phyloP scores from a whole-genome alignment of 2,888 invertebrate genomes.

The Brachynemurus nebulosus region DNA sequence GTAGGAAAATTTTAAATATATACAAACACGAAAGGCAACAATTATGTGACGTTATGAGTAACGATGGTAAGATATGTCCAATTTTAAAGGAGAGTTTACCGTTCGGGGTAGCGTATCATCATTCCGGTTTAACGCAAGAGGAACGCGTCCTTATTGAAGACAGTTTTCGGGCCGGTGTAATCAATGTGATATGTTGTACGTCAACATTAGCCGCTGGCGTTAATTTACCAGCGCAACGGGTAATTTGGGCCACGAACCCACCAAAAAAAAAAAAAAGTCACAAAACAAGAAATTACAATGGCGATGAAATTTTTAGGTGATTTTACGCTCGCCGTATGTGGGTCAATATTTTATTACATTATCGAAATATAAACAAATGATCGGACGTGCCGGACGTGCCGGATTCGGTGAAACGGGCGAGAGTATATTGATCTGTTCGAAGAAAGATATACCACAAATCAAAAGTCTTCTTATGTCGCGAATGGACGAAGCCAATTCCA shows the following conservation, averaged over 20 bases:
- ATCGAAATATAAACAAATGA: slow-evolving; percentile 89
- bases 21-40: slow-evolving; percentile 42
- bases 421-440: slow-evolving; percentile 68
- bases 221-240: slow-evolving; percentile 85
- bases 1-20: slow-evolving; percentile 40
- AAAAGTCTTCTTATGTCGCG: slow-evolving; percentile 43
- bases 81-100: slow-evolving; percentile 52
- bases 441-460: slow-evolving; percentile 42
- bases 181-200: slow-evolving; percentile 85
- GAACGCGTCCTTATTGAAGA: slow-evolving; percentile 77
- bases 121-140: slow-evolving; percentile 78
- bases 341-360: slow-evolving; percentile 59
- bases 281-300: too few species aligned
- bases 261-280: too few species aligned
- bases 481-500: slow-evolving; percentile 53
- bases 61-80: slow-evolving; percentile 54
- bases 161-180: slow-evolving; percentile 64
- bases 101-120: slow-evolving; percentile 86
- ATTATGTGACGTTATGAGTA: slow-evolving; percentile 45
- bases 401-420: slow-evolving; percentile 74
- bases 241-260: too few species aligned
- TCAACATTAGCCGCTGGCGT: slow-evolving; percentile 97
- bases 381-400: slow-evolving; percentile 84
- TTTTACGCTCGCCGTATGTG: slow-evolving; percentile 73
- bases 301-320: slow-evolving; percentile 39